A percentile compares a stretch with the other conserved stretches of the same genome.
Evolutionary conservation across 1,140 invertebrate genomes (phyloP).

Genomic region (Leptopilina clavipes): DNA sequence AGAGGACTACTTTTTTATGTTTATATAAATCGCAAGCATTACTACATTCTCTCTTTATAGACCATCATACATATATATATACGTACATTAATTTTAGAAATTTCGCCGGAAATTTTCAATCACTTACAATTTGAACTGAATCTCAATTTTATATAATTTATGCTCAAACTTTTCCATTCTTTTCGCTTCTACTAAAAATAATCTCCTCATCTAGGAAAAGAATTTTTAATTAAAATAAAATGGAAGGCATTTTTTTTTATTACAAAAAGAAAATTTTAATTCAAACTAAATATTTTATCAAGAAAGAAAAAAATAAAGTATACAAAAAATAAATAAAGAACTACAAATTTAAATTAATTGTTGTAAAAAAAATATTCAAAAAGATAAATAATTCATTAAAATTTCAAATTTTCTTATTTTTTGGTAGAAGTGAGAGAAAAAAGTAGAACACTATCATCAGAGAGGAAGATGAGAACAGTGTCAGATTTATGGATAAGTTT

Average conservation of each 20-base stretch:
- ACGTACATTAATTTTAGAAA: conserved; percentile 6
- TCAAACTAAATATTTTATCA: too few relatives aligned
- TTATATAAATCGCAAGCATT: background rate
- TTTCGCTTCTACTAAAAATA: too few relatives aligned
- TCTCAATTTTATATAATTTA: background rate
- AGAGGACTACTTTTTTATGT: conserved; percentile 32
- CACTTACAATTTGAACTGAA: background rate
- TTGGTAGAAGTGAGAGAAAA: background rate
- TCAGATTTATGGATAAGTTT: conserved; percentile 11
- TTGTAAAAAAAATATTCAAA: too few relatives aligned
- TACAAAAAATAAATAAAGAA: background rate
- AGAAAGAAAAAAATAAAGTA: background rate
- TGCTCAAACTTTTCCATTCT: background rate
- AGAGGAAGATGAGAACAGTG: background rate
- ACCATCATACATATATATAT: background rate
- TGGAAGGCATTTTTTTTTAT: too few relatives aligned
- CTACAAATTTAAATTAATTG: too few relatives aligned
- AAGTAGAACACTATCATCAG: background rate
- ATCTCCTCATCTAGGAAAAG: too few relatives aligned
- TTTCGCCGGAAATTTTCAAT: background rate
- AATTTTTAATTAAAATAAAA: too few relatives aligned
- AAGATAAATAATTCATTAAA: too few relatives aligned
- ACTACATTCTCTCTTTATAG: conserved; percentile 31
- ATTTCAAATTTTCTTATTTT: background rate
- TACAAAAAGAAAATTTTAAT: too few relatives aligned